Evolutionary conservation across 2,113 vertebrate species (phyloP).

Genomic region (Python bivittatus): DNA sequence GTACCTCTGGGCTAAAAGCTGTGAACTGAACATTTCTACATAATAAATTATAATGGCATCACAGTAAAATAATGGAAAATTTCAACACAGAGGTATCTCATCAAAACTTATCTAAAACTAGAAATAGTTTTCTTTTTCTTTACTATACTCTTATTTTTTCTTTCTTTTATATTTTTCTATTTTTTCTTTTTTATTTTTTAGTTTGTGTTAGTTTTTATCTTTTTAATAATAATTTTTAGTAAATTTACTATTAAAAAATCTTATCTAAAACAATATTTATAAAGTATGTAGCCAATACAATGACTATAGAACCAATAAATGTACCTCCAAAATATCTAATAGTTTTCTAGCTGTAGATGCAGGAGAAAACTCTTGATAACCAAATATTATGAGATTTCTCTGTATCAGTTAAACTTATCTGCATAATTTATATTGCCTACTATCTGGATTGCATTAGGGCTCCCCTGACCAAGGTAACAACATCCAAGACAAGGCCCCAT

Average conservation of each 20-base stretch:
- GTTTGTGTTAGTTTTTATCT: no score
- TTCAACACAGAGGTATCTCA: constrained; percentile 39
- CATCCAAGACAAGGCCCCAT: constrained; percentile 23
- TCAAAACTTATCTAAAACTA: constrained; percentile 9
- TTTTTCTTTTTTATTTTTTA: no score
- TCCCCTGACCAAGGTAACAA: constrained; percentile 22
- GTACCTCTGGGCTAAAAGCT: constrained; percentile 55
- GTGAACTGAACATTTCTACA: constrained; percentile 56
- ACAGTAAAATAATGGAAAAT: constrained; percentile 47
- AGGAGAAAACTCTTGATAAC: accelerated
- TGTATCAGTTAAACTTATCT: background rate
- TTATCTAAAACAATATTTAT: background rate
- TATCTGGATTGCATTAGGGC: background rate
- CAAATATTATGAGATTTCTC: constrained; percentile 1
- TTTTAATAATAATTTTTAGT: no score
- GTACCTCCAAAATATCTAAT: background rate
- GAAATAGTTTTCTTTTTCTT: no score
- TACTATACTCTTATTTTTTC: no score
- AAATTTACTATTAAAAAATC: background rate
- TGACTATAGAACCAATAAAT: constrained; percentile 4
- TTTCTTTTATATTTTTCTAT: no score
- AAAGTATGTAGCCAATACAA: background rate
- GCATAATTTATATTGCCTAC: background rate
- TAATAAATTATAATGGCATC: constrained; percentile 55
- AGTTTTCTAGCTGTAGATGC: background rate